Base-by-base conservation (phyloP, 2,888 invertebrate species). In the Xylocampa areola region DNA sequence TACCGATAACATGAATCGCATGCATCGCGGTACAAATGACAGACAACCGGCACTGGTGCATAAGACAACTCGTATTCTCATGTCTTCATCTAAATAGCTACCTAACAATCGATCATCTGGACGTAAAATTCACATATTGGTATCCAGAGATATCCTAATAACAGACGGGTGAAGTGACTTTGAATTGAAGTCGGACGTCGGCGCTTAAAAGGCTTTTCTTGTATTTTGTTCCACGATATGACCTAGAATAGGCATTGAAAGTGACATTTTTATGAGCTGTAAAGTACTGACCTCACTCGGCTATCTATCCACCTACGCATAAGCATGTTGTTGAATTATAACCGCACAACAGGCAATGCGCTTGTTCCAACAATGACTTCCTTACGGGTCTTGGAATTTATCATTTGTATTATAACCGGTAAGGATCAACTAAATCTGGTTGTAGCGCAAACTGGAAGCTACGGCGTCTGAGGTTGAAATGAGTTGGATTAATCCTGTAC, bases 1-100 rank as follows among this genome's bases (percentile, higher is more conserved):
- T 82, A 81, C 80, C 81, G 84, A 87, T 85, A 82, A 77, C 80
- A 79, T 84, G 83, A 83, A 81, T 83, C 80, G 81, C 65, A 65
- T 68, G 59, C 62, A 65, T 55, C 74, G 68, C 73, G 65, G 75
- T 67, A 65, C 70, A 73, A 78, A 74, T 80, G 79, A 77, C 76
- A 80, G 74, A 61, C 77, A 54, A 51, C 55, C 47, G 50, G 45
- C 52, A 36, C 40, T 55, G 53, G 45, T 60, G 48, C 32, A 55
- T 50, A 58, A 40, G 40, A 62, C 44, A 47, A 43, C 57, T 57
- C 30, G 66, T 41, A 44, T 64, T 69, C 47, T 41, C 50, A 35
- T 44, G 40, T 21, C 23, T 68, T 35, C 48, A 67, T 62, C 55
- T 51, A n/a, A 55, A 41, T 27, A 45, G 44, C 35, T 40, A 65